Percentiles rank a stretch among this genome's conserved stretches.
Conservation (phyloP, 2,797 vertebrate genomes). For the Pseudochaenichthys georgianus region DNA sequence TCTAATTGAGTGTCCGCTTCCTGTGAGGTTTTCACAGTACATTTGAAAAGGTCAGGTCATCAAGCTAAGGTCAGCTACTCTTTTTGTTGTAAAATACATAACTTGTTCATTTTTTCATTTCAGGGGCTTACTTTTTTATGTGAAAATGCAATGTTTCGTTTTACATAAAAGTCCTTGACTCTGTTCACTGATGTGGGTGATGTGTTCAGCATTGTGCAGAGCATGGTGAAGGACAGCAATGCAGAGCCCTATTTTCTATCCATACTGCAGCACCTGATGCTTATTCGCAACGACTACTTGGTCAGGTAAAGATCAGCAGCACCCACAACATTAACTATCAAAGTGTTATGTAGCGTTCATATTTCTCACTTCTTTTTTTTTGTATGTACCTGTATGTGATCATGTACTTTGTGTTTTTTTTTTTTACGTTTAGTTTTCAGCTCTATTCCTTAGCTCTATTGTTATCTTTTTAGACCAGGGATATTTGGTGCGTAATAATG, state of each 20-base stretch:
- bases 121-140: constrained; percentile 4
- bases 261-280: constrained; percentile 95
- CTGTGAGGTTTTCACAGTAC: constrained; percentile 10
- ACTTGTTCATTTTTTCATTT: background rate
- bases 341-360: background rate
- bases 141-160: constrained; percentile 34
- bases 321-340: background rate
- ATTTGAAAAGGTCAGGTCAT: constrained; percentile 2
- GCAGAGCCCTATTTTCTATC: constrained; percentile 94
- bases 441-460: constrained; percentile 4
- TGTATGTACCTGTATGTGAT: background rate
- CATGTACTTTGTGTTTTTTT: background rate
- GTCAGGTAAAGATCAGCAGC: constrained; percentile 88
- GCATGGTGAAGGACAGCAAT: constrained; percentile 91
- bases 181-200: constrained; percentile 91
- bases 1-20: constrained; percentile 11
- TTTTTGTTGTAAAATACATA: background rate
- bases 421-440: background rate
- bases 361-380: background rate
- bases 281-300: constrained; percentile 94
- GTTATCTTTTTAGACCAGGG: background rate
- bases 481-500: background rate
- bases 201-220: constrained; percentile 92
- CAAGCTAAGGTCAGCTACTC: constrained; percentile 3
- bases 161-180: constrained; percentile 85